Conservation (phyloP, 1,140 invertebrate species). For the Littorina saxatilis region DNA sequence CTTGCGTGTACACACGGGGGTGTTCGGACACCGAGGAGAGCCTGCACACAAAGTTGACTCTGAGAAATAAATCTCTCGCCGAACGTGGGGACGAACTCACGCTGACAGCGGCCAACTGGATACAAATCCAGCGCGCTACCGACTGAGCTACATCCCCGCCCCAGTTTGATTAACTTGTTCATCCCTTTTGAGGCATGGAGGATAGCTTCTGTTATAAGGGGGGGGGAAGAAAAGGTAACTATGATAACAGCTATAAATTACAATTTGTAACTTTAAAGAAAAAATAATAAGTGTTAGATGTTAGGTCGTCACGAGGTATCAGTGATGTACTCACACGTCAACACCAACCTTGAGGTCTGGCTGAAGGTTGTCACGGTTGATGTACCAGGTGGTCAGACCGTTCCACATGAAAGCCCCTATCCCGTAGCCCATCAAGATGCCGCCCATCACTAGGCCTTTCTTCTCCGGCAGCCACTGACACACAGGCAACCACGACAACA, state of each 20-base stretch:
- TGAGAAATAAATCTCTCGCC: no score
- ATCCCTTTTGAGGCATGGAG: not conserved
- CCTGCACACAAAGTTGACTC: no score
- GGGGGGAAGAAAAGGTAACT: not conserved
- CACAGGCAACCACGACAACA: not conserved
- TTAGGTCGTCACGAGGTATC: no score
- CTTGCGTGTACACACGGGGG: no score
- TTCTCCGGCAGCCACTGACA: constrained; percentile 16
- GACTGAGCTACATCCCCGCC: no score
- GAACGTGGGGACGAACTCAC: no score
- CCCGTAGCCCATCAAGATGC: constrained; percentile 22
- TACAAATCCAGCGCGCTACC: no score
- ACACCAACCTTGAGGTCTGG: constrained; percentile 9
- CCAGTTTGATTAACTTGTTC: no score
- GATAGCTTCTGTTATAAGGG: not conserved
- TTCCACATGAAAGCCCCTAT: constrained; percentile 10
- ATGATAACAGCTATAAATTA: not conserved
- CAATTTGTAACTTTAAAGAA: not conserved
- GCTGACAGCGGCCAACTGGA: no score
- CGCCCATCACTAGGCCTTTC: not conserved
- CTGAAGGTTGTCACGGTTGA: constrained; percentile 31
- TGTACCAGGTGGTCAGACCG: constrained; percentile 10
- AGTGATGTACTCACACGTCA: constrained; percentile 6
- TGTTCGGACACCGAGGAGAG: no score
- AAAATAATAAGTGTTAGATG: not conserved